Percentiles rank a stretch among this genome's conserved stretches.
These are phyloP conservation scores for Oceanites oceanicus DNA, from an alignment of 2,113 vertebrate genomes.

Conservation along the genomic window DNA sequence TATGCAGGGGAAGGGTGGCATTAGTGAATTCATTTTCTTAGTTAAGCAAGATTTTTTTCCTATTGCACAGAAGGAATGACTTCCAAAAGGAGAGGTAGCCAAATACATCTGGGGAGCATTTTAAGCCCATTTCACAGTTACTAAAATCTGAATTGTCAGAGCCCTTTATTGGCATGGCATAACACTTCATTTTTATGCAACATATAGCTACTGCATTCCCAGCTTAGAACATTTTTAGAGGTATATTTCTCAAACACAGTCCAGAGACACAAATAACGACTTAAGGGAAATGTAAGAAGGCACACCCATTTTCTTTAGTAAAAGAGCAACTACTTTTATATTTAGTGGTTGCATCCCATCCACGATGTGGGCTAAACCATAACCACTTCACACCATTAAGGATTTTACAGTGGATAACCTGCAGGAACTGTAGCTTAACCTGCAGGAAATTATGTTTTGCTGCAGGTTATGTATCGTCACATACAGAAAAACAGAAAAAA, in stretches of 20 bases:
- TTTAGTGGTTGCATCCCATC: background rate
- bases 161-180: background rate
- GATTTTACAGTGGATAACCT: background rate
- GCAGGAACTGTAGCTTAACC: background rate
- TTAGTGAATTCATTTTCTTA: slow-evolving; percentile 1
- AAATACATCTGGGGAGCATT: slow-evolving; percentile 11
- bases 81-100: background rate
- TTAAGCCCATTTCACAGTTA: background rate
- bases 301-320: background rate
- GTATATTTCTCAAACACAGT: background rate
- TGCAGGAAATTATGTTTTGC: background rate
- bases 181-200: background rate
- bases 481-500: background rate
- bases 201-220: background rate
- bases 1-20: slow-evolving; percentile 27
- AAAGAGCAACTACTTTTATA: background rate
- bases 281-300: background rate
- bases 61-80: background rate
- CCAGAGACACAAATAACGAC: background rate
- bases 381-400: background rate
- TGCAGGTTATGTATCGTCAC: background rate
- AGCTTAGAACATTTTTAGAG: background rate
- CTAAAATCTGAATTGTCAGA: background rate
- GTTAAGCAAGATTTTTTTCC: slow-evolving; percentile 8
- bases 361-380: background rate